Evolutionary conservation across 1,140 invertebrate genomes (phyloP).

Genomic region (Pogonomyrmex californicus): DNA sequence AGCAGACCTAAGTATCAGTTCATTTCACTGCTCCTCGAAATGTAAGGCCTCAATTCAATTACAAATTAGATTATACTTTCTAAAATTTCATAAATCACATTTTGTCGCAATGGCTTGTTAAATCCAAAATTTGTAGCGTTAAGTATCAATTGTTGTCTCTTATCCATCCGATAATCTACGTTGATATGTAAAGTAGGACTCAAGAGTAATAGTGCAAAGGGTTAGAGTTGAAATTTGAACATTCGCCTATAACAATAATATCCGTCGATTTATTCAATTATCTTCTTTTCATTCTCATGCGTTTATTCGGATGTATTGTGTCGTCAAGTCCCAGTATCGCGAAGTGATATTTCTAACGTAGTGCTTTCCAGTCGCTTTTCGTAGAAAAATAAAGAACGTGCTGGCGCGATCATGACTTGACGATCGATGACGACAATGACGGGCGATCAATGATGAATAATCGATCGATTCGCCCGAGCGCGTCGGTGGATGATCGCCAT

Average conservation of each 20-base stretch:
- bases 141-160: constrained; percentile 26
- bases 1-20: background rate
- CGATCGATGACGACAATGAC: constrained; percentile 48
- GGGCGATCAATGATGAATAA: constrained; percentile 16
- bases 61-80: constrained; percentile 75
- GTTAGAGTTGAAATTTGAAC: constrained; percentile 37
- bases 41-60: constrained; percentile 75
- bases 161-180: constrained; percentile 4
- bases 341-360: constrained; percentile 43
- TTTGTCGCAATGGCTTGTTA: constrained; percentile 40
- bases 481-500: constrained; percentile 29
- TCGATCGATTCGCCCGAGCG: constrained; percentile 37
- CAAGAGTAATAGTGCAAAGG: constrained; percentile 42
- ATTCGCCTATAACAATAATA: background rate
- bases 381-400: constrained; percentile 63
- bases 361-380: constrained; percentile 45
- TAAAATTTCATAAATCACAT: constrained; percentile 70
- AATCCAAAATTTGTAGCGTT: constrained; percentile 34
- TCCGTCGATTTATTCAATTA: background rate
- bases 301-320: constrained; percentile 14
- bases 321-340: constrained; percentile 42
- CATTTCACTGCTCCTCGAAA: constrained; percentile 42
- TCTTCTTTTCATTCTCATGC: background rate
- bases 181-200: constrained; percentile 43
- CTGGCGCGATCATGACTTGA: constrained; percentile 54